Conservation (phyloP, 2,797 vertebrate species). For the Cryptoprocta ferox region DNA sequence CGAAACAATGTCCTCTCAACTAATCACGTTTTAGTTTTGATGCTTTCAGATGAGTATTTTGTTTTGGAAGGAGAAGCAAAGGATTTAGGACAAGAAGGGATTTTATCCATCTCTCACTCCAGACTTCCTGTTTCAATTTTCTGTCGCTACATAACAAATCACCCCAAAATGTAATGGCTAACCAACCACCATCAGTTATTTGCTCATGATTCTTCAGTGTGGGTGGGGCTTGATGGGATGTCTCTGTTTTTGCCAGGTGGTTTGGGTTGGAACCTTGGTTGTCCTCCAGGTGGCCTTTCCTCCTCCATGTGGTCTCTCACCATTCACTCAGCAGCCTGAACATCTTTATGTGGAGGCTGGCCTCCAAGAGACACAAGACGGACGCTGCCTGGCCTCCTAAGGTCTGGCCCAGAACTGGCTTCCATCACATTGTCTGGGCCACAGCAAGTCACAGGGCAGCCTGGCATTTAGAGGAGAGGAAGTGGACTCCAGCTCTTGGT, state of each 20-base stretch:
- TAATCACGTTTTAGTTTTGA: background rate
- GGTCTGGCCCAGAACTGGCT: background rate
- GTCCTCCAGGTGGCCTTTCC: background rate
- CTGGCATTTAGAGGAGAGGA: background rate
- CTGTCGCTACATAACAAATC: background rate
- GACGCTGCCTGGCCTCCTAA: background rate
- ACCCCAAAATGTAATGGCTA: background rate
- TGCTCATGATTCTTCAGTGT: background rate
- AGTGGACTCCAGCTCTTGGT: background rate
- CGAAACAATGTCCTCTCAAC: background rate
- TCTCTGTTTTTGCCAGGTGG: background rate
- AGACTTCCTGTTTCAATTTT: background rate
- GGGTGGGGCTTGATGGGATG: too few relatives aligned
- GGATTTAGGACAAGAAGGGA: background rate
- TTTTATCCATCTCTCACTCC: background rate
- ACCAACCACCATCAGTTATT: background rate
- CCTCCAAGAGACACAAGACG: background rate
- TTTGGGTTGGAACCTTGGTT: background rate
- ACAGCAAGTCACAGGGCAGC: background rate
- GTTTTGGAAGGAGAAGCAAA: background rate
- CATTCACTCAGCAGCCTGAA: background rate
- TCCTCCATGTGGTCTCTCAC: background rate
- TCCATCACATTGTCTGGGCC: background rate
- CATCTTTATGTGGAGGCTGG: background rate
- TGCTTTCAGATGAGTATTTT: background rate